Evolutionary conservation across 2,113 vertebrate genomes (phyloP).

Genomic region (Chrysochloris asiatica): DNA sequence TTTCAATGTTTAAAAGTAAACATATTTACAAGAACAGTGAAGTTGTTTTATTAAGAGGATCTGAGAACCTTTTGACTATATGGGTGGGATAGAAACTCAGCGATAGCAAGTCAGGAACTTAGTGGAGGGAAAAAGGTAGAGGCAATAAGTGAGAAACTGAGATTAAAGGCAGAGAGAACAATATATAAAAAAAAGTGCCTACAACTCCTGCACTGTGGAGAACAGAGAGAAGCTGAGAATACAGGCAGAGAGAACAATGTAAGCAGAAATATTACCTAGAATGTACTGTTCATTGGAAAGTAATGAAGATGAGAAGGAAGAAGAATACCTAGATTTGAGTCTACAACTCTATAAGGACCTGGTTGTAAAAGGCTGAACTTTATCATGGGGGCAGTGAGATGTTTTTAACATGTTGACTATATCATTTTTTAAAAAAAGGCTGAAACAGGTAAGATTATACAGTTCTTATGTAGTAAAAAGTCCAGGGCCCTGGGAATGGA

Average conservation of each 20-base stretch:
- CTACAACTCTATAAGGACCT: neutral
- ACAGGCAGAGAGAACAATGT: neutral
- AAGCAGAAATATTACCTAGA: neutral
- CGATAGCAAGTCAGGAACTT: neutral
- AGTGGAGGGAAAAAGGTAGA: neutral
- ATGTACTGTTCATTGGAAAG: neutral
- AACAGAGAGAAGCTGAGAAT: neutral
- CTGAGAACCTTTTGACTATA: neutral
- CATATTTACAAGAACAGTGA: neutral
- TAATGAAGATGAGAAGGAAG: neutral
- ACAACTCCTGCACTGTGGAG: neutral
- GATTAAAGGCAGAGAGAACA: neutral
- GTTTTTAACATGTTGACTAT: neutral
- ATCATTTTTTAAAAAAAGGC: neutral
- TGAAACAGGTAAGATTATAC: neutral
- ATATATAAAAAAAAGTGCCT: neutral
- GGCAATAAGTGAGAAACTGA: neutral
- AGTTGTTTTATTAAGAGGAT: neutral
- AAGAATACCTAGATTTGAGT: neutral
- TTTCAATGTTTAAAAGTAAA: conserved; percentile 25
- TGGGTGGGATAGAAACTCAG: neutral
- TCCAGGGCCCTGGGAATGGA: neutral
- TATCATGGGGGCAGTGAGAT: neutral
- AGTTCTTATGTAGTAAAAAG: neutral
- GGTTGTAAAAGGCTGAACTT: neutral